Evolutionary conservation across 2,888 invertebrate genomes (phyloP), one percentile per base, ranked within the genome.

Genomic region (Lamellibrachia satsuma): DNA sequence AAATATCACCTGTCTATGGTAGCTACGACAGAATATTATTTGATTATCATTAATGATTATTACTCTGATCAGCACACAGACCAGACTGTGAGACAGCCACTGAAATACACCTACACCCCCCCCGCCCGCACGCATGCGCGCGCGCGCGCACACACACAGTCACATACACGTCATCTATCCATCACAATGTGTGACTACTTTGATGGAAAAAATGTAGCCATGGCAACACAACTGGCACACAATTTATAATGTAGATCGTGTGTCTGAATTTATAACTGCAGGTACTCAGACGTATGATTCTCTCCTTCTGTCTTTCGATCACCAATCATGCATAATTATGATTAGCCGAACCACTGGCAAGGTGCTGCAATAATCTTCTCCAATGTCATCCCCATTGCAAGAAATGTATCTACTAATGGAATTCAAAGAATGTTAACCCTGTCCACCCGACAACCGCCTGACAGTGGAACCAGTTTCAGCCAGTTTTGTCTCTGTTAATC

Each of bases 351-450:
- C 75, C 22, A n/a, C 22, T 22, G 75, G 6, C 75, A 22, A 75
- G 4, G 75, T 75, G 75, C 75, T n/a, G 22, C 75, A 75, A 75
- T 75, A 75, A 75, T 75, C 75, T 75, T 75, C 75, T n/a, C n/a
- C 75, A 3, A 75, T 75, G 75, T 75, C 75, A 75, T 75, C 75
- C n/a, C 75, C 75, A 75, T 4, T 75, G 75, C 75, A 75, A 75
- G 75, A 75, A 75, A 75, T 15, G 75, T n/a, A 75, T 75, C 75
- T 75, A 75, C 75, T 75, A 75, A 75, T 75, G 75, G 75, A 15
- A 75, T 75, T 75, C 75, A 75, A 75, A 75, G 75, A 75, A 75
- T 75, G 75, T 75, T 75, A 75, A 75, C 75, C 75, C 75, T 75
- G 75, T 75, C 75, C 75, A 22, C 75, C 75, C 75, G 75, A 75